phyloP scores from a whole-genome alignment of 1,140 invertebrate species.

The Calephelis nemesis region DNA sequence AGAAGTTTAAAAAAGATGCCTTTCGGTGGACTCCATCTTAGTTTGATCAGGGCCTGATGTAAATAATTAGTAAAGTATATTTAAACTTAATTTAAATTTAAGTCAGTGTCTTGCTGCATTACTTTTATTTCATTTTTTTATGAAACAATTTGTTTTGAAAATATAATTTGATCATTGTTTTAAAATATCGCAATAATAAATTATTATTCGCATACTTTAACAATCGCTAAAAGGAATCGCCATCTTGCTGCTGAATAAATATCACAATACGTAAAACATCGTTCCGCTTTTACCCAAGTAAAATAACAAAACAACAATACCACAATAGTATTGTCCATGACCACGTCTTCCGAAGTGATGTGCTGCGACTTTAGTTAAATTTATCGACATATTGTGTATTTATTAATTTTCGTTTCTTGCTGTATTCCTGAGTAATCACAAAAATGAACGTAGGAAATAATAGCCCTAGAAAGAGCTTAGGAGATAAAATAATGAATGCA shows the following conservation, averaged over 20 bases:
- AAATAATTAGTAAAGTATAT: too few species aligned
- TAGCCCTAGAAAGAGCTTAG: too few species aligned
- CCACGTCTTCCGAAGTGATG: slow-evolving; percentile 19
- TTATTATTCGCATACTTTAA: slow-evolving; percentile 4
- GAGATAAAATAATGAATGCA: too few species aligned
- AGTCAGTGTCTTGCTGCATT: too few species aligned
- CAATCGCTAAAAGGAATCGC: not conserved
- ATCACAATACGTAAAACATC: slow-evolving; percentile 26
- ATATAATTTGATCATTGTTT: not conserved
- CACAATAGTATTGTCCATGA: slow-evolving; percentile 25
- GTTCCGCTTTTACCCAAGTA: slow-evolving; percentile 15
- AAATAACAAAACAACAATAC: slow-evolving; percentile 22
- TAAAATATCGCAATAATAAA: not conserved
- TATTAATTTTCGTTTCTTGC: not conserved
- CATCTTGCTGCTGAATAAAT: slow-evolving; percentile 20
- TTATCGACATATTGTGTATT: slow-evolving; percentile 6
- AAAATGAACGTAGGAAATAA: too few species aligned
- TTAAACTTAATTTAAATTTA: too few species aligned
- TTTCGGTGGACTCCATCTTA: too few species aligned
- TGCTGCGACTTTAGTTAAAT: too few species aligned
- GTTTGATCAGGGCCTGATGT: too few species aligned
- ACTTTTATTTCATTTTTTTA: too few species aligned
- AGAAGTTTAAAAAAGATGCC: too few species aligned
- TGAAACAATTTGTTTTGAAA: not conserved
- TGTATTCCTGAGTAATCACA: not conserved